Percentiles rank a stretch among this genome's conserved stretches.
Evolutionary conservation across 2,797 vertebrate genomes (phyloP).

Genomic region (Halcyon badia): DNA sequence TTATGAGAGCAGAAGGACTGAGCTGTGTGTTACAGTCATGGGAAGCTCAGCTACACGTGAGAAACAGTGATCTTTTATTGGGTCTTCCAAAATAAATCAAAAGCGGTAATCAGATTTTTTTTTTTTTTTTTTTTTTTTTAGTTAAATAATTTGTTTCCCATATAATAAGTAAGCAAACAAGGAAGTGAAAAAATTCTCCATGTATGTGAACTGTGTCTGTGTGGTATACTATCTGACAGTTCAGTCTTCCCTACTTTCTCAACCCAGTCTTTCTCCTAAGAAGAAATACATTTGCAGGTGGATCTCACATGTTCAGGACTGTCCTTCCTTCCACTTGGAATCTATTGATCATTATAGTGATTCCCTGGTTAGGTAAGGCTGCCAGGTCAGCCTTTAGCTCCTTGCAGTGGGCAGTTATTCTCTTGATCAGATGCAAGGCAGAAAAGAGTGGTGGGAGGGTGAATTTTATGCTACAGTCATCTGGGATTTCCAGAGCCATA

Average conservation of each 20-base stretch:
- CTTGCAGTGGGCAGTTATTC: background rate
- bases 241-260: background rate
- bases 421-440: background rate
- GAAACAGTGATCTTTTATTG: background rate
- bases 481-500: slow-evolving; percentile 28
- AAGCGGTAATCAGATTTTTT: background rate
- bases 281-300: background rate
- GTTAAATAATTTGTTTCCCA: background rate
- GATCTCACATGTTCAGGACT: background rate
- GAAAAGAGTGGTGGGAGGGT: background rate
- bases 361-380: background rate
- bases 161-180: background rate
- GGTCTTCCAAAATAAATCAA: background rate
- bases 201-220: background rate
- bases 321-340: background rate
- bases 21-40: background rate
- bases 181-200: background rate
- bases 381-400: background rate
- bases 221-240: background rate
- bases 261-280: background rate
- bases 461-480: slow-evolving; percentile 14
- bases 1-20: background rate
- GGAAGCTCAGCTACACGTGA: background rate
- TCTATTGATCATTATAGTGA: background rate
- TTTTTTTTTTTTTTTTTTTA: background rate